Evolutionary conservation across 2,113 vertebrate genomes (phyloP).

Genomic region (Tinamus guttatus): DNA sequence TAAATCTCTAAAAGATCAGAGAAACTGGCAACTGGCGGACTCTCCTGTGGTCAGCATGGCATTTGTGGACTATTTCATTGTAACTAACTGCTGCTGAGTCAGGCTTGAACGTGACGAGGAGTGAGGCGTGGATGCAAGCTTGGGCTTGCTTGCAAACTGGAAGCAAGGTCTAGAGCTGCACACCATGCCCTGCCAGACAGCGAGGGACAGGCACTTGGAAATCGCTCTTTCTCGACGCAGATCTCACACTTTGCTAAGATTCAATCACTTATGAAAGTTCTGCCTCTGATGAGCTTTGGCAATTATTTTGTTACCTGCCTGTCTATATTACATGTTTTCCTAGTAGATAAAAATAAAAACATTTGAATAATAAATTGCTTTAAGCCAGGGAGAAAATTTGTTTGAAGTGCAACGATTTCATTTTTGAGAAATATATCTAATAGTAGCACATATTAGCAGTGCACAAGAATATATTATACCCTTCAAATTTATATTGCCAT

Average conservation of each 20-base stretch:
- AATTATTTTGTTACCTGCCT: background rate
- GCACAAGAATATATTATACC: background rate
- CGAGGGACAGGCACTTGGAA: background rate
- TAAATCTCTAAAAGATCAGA: background rate
- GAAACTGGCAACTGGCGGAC: background rate
- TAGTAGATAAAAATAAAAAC: background rate
- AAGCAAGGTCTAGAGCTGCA: background rate
- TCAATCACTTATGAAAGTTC: background rate
- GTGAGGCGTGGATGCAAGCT: background rate
- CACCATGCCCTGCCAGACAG: background rate
- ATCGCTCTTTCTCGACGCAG: background rate
- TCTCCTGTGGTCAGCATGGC: background rate
- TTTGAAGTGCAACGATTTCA: background rate
- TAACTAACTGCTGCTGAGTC: background rate
- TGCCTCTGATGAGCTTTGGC: background rate
- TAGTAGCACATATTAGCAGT: background rate
- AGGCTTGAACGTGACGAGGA: background rate
- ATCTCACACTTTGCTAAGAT: background rate
- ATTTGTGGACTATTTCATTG: background rate
- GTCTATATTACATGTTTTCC: background rate
- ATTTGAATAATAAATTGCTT: background rate
- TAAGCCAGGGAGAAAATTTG: background rate
- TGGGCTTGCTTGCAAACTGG: background rate
- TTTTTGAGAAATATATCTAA: background rate
- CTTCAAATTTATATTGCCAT: background rate